phyloP scores from a whole-genome alignment of 1,140 invertebrate genomes.

The Maconellicoccus hirsutus region DNA sequence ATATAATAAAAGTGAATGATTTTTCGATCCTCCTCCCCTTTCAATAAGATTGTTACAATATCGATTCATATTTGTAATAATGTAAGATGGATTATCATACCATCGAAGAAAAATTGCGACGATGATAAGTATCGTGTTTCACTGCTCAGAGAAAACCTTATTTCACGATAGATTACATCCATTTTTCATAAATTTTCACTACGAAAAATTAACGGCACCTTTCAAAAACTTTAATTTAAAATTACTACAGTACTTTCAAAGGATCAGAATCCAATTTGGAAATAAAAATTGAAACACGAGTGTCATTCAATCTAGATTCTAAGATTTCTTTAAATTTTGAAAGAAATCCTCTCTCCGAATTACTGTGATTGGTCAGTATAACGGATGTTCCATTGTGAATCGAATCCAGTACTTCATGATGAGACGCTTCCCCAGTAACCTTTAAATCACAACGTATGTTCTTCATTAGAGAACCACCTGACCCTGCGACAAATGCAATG shows the following conservation, averaged over 20 bases:
- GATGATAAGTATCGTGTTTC: too few relatives aligned
- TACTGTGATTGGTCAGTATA: constrained; percentile 87
- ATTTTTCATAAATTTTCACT: too few relatives aligned
- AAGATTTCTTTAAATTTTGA: neutral
- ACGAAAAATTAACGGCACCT: too few relatives aligned
- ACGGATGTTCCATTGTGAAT: constrained; percentile 62
- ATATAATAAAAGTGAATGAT: too few relatives aligned
- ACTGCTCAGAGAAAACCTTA: too few relatives aligned
- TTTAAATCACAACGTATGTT: constrained; percentile 63
- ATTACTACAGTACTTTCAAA: neutral
- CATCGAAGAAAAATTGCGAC: too few relatives aligned
- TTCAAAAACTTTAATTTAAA: too few relatives aligned
- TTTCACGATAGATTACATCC: too few relatives aligned
- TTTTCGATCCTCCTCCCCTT: too few relatives aligned
- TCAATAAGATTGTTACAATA: too few relatives aligned
- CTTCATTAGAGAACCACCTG: constrained; percentile 64
- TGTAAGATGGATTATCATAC: too few relatives aligned
- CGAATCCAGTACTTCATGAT: constrained; percentile 87
- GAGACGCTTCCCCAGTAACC: constrained; percentile 89
- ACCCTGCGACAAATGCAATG: constrained; percentile 82
- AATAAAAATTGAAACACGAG: neutral
- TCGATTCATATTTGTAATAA: too few relatives aligned
- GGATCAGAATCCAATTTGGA: constrained; percentile 1
- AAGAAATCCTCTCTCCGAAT: constrained; percentile 85
- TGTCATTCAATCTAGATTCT: neutral